phyloP scores from a whole-genome alignment of 2,797 vertebrate species.

The Lycodopsis pacificus region DNA sequence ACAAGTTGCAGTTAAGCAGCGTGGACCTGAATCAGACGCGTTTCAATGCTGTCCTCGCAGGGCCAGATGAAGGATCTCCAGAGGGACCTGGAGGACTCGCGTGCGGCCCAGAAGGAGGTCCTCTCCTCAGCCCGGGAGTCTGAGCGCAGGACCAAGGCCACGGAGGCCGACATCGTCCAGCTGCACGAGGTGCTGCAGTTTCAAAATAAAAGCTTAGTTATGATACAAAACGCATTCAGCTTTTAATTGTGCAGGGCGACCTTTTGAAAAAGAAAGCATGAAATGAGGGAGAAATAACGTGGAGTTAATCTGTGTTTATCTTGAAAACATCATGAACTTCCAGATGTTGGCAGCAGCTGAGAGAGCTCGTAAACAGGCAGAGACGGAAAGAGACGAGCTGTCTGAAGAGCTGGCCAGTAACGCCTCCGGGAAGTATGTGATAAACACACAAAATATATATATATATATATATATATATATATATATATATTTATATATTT shows the following conservation, averaged over 20 bases:
- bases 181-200: conserved; percentile 89
- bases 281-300: not conserved
- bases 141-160: conserved; percentile 92
- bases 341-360: conserved; percentile 89
- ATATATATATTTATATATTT: too few relatives aligned
- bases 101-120: conserved; percentile 91
- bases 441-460: not conserved
- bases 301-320: not conserved
- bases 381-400: conserved; percentile 93
- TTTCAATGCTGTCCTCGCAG: conserved; percentile 69
- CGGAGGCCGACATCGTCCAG: conserved; percentile 93
- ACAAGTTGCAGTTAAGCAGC: too few relatives aligned
- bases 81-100: conserved; percentile 94
- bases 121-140: conserved; percentile 92
- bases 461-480: too few relatives aligned
- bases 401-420: conserved; percentile 91
- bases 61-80: conserved; percentile 97
- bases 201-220: not conserved
- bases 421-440: conserved; percentile 89
- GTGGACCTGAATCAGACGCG: not conserved
- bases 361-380: conserved; percentile 92
- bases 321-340: not conserved
- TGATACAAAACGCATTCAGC: not conserved
- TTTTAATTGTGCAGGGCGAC: fast-evolving
- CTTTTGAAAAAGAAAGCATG: fast-evolving